A percentile compares a stretch with the other conserved stretches of the same genome.
Conservation (phyloP, 1,140 invertebrate species). For the Brachystomella parvula region DNA sequence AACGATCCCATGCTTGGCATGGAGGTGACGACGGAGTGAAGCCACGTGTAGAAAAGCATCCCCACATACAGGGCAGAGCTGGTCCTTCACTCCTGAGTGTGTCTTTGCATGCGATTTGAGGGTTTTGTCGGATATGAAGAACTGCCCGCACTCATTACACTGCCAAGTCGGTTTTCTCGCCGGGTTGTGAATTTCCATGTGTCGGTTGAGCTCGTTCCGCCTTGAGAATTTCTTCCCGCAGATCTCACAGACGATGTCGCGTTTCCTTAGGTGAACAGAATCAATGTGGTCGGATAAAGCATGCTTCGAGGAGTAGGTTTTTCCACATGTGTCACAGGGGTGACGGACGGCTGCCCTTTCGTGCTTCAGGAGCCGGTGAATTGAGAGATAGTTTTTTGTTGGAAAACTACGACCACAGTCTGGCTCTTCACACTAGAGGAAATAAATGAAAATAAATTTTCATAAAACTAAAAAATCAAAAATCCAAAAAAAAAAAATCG, state of each 20-base stretch:
- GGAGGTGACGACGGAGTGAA: not conserved
- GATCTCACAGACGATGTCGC: not conserved
- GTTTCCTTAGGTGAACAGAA: not conserved
- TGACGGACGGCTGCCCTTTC: not conserved
- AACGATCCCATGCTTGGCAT: not conserved
- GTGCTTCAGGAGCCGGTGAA: not conserved
- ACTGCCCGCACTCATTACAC: not conserved
- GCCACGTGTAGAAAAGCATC: not conserved
- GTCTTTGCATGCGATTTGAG: not conserved
- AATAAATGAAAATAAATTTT: too few species aligned
- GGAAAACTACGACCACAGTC: not conserved
- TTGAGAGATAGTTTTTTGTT: not conserved
- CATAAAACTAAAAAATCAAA: too few species aligned
- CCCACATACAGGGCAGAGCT: not conserved
- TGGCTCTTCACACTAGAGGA: not conserved
- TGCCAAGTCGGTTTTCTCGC: not conserved
- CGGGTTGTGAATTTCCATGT: not conserved
- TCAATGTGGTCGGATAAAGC: not conserved
- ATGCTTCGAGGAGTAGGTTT: not conserved
- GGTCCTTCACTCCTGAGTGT: not conserved
- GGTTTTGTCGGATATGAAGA: not conserved
- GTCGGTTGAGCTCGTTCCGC: not conserved
- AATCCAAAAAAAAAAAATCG: too few species aligned
- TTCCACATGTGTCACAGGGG: not conserved
- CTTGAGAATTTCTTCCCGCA: not conserved